Evolutionary conservation across 2,888 invertebrate genomes (phyloP).

Genomic region (Osmoderma eremita): DNA sequence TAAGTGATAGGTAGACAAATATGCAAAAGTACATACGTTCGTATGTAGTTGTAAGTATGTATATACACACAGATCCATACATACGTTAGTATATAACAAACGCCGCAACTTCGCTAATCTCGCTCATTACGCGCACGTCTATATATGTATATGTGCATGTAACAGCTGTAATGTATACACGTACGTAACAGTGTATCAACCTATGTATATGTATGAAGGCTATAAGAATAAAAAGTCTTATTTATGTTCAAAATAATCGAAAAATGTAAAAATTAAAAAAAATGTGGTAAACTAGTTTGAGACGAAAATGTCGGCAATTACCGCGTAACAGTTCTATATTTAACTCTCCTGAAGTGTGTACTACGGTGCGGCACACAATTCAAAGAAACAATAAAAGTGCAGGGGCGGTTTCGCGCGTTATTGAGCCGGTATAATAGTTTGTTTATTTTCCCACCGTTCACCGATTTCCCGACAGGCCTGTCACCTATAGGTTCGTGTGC

Average conservation of each 20-base stretch:
- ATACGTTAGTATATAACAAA: conserved; percentile 13
- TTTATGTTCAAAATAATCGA: neutral
- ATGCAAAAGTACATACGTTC: no score
- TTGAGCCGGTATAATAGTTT: conserved; percentile 63
- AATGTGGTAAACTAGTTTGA: neutral
- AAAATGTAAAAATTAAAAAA: conserved; percentile 3
- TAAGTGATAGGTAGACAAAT: no score
- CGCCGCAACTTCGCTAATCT: conserved; percentile 18
- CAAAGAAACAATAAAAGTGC: conserved; percentile 47
- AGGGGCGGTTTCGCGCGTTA: conserved; percentile 61
- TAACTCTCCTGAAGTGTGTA: conserved; percentile 23
- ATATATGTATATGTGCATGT: no score
- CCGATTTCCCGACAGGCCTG: conserved; percentile 61
- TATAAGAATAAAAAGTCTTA: conserved; percentile 2
- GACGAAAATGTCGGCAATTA: neutral
- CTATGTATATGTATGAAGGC: conserved; percentile 9
- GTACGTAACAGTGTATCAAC: neutral
- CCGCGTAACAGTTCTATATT: conserved; percentile 29
- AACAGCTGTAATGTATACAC: neutral
- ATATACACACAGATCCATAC: neutral
- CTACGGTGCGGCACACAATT: conserved; percentile 22
- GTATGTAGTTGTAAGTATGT: neutral
- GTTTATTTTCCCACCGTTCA: conserved; percentile 64
- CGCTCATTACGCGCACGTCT: conserved; percentile 1
- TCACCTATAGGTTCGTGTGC: conserved; percentile 59